Base-by-base conservation (phyloP, 1,140 invertebrate genomes). In the Ceratina japonica region DNA sequence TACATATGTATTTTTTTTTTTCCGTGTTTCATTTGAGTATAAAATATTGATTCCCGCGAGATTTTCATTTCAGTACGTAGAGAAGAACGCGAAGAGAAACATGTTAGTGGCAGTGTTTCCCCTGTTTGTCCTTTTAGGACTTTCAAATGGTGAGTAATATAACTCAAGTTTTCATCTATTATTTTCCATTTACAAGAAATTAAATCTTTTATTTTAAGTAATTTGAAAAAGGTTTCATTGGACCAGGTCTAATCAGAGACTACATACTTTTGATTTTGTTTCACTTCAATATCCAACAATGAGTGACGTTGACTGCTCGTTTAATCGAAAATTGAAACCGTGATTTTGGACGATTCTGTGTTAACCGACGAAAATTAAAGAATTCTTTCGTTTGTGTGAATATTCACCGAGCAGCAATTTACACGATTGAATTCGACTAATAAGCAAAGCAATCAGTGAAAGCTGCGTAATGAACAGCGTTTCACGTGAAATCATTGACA, bases 81-180 rank as follows among this genome's bases (percentile, higher is more conserved):
- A 0, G 13, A n/a, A 15, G 44, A 16, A 15, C 10, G 8, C 12
- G 2, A 13, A 15, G 27, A 8, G 16, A 56, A 64, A 27, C 68
- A 78, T 78, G 75, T 10, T 54, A 5, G 13, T 44, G 20, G 18
- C 58, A 63, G 62, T 56, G 0, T 24, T 71, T 15, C n/a, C 58
- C 0, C 0, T 77, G n/a, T 8, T 77, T 5, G 12, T 58, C 16
- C 66, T 77, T 3, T n/a, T 77, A 13, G n/a, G 56, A 8, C 8
- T 62, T 16, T 37, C 15, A 18, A 71, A 54, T 15, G 75, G 75
- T 77, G 27, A 70, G 75, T 4, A 31, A 31, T 62, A 20, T 62
- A 20, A 0, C 15, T 10, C 1, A 15, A 22, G 69, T 24, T 31
- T 13, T 61, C 18, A 15, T 31, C 27, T 31, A 31, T 31, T 31